Base-by-base conservation (phyloP, 2,888 invertebrate genomes). In the Caenorhabditis sinica region DNA sequence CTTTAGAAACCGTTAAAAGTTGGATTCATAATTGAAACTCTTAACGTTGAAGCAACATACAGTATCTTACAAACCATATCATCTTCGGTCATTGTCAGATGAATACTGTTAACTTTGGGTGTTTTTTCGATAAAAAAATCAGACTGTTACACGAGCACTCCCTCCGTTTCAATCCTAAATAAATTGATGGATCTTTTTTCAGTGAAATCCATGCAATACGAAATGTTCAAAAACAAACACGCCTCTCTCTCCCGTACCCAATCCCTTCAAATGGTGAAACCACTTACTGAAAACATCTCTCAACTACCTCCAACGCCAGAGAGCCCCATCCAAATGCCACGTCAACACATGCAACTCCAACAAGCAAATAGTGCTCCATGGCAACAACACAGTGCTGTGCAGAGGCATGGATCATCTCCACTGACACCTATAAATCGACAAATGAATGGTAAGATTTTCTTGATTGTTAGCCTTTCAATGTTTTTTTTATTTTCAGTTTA, bases 161-260 rank as follows among this genome's bases (percentile, higher is more conserved):
- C n/a, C n/a, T n/a, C n/a, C n/a, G n/a, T n/a, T n/a, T n/a, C n/a
- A n/a, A n/a, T n/a, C n/a, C n/a, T n/a, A n/a, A n/a, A n/a, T n/a
- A n/a, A n/a, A n/a, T n/a, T n/a, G n/a, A n/a, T n/a, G n/a, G n/a
- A n/a, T 17, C 15, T n/a, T 43, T 65, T 84, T 84, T 45, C 83
- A 87, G 90, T 89, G 15, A 87, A 90, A 28, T 90, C 90, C 49
- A 88, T 90, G 88, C 85, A 88, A 65, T 88, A 88, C 63, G 90
- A 89, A 58, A 82, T 81, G 76, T 80, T 82, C 66, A 83, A 82
- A 51, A 83, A 76, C 56, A 80, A 73, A 53, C 87, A 87, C 49
- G 68, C 76, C 5, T 68, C 85, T 20, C 77, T 89, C 17, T 87
- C 86, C 0, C 82, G 90, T n/a, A 90, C 90, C 11, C 86, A 87